Conservation (phyloP, 2,113 vertebrate species). For the Taxidea taxus region DNA sequence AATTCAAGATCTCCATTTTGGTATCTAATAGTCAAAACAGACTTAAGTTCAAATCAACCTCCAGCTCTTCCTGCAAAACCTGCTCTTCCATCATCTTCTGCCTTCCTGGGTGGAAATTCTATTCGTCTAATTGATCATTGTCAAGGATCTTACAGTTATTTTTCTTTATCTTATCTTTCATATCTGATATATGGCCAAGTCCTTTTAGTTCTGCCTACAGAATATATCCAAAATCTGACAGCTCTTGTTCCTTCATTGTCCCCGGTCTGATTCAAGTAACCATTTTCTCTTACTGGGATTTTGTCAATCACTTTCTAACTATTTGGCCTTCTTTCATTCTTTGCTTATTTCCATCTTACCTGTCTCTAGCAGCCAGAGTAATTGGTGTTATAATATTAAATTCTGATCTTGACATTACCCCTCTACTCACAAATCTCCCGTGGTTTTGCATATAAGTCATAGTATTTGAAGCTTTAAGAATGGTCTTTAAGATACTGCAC, state of each 20-base stretch:
- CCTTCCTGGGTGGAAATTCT: background rate
- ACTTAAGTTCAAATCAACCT: background rate
- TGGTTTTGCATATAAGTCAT: background rate
- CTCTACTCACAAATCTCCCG: background rate
- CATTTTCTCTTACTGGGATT: background rate
- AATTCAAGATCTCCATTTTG: background rate
- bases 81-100: background rate
- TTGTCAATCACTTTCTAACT: background rate
- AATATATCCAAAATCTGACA: background rate
- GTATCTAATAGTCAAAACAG: background rate
- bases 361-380: background rate
- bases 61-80: background rate
- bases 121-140: background rate
- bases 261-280: background rate
- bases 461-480: background rate
- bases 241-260: background rate
- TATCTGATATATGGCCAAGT: background rate
- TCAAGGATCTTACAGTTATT: background rate
- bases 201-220: background rate
- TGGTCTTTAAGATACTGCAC: background rate
- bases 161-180: background rate
- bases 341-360: background rate
- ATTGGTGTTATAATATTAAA: background rate
- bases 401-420: background rate
- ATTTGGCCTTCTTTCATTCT: background rate